phyloP scores from a whole-genome alignment of 2,113 vertebrate species.

The Ammospiza caudacuta region DNA sequence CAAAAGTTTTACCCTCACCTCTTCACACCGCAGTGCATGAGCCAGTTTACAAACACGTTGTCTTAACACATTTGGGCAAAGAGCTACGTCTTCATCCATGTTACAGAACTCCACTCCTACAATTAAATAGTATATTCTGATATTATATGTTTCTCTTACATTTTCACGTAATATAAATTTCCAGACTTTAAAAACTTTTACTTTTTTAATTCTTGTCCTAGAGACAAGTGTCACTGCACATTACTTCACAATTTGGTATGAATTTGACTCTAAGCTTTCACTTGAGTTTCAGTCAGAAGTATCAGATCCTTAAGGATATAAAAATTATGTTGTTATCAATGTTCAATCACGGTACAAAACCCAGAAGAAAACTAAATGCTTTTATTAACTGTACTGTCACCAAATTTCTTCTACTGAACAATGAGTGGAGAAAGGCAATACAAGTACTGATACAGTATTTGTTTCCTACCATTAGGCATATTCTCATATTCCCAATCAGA shows the following conservation, averaged over 20 bases:
- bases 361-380: neutral
- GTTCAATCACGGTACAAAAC: neutral
- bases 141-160: neutral
- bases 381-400: neutral
- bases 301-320: neutral
- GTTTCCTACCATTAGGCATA: neutral
- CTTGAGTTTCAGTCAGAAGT: neutral
- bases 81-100: neutral
- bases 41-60: neutral
- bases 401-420: neutral
- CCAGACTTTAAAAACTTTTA: neutral
- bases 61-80: neutral
- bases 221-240: neutral
- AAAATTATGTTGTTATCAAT: neutral
- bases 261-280: neutral
- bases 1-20: neutral
- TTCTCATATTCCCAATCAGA: neutral
- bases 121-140: neutral
- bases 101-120: neutral
- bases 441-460: neutral
- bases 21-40: neutral
- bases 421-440: neutral
- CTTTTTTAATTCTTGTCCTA: neutral
- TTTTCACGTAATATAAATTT: neutral
- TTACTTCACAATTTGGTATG: neutral